phyloP scores from a whole-genome alignment of 2,888 invertebrate genomes.

The Sinohyriopsis cumingii region DNA sequence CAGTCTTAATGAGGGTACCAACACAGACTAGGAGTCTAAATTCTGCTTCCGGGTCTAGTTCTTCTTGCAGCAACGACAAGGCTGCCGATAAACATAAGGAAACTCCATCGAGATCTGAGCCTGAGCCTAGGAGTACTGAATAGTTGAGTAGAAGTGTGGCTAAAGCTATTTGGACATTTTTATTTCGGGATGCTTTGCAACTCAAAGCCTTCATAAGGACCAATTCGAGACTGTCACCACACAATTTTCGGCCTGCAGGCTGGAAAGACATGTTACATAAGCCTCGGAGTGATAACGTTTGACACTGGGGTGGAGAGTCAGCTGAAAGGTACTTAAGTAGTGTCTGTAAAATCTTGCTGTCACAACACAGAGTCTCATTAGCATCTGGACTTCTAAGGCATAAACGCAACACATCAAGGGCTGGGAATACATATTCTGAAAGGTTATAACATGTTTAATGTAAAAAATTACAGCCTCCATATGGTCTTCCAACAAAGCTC shows the following conservation, averaged over 20 bases:
- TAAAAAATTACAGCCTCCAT: neutral
- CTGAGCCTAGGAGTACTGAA: conserved; percentile 74
- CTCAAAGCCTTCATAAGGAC: conserved; percentile 51
- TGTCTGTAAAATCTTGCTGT: conserved; percentile 69
- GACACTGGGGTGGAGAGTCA: conserved; percentile 60
- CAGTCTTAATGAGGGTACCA: conserved; percentile 79
- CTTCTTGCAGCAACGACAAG: conserved; percentile 63
- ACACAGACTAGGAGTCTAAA: conserved; percentile 84
- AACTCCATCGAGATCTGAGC: conserved; percentile 57
- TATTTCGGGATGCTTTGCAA: conserved; percentile 54
- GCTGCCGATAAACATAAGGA: conserved; percentile 55
- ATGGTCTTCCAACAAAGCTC: neutral
- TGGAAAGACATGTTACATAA: conserved; percentile 88
- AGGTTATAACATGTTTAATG: conserved; percentile 17
- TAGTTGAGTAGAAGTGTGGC: conserved; percentile 83
- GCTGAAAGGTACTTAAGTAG: conserved; percentile 71
- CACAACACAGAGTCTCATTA: conserved; percentile 75
- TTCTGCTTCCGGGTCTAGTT: conserved; percentile 80
- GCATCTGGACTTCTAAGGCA: conserved; percentile 83
- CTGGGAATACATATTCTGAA: conserved; percentile 87
- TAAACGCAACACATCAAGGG: conserved; percentile 88
- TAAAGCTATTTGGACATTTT: conserved; percentile 80
- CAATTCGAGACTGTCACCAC: conserved; percentile 50
- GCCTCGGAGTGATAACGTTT: conserved; percentile 74
- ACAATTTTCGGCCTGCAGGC: conserved; percentile 66